phyloP scores from a whole-genome alignment of 2,797 vertebrate genomes.

The Steatocranus sp. region DNA sequence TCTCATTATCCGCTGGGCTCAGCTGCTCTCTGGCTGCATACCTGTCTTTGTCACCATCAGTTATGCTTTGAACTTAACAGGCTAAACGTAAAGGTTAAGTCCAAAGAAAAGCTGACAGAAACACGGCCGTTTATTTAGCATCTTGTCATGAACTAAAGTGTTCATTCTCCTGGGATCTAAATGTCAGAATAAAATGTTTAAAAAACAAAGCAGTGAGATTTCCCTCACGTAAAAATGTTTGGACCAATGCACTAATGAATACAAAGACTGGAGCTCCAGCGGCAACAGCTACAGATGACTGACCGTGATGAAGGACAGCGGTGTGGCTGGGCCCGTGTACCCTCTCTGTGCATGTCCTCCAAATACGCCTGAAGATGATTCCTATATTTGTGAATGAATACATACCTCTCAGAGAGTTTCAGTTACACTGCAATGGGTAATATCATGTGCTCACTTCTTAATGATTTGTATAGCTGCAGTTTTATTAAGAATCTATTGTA shows the following conservation, averaged over 20 bases:
- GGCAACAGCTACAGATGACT: neutral
- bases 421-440: constrained; percentile 45
- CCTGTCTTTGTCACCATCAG: neutral
- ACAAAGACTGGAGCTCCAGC: neutral
- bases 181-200: neutral
- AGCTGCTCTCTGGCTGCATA: neutral
- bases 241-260: neutral
- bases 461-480: constrained; percentile 74
- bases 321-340: neutral
- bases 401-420: constrained; percentile 59
- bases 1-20: neutral
- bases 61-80: neutral
- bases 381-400: constrained; percentile 48
- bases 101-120: neutral
- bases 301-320: neutral
- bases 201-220: neutral
- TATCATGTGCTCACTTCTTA: constrained; percentile 56
- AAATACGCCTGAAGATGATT: constrained; percentile 39
- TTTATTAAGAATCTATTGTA: constrained; percentile 74
- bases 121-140: neutral
- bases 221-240: neutral
- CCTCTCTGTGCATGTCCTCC: constrained; percentile 52
- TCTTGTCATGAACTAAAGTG: neutral
- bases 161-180: neutral
- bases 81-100: neutral